Evolutionary conservation across 2,797 vertebrate genomes (phyloP).

Genomic region (Argya squamiceps): DNA sequence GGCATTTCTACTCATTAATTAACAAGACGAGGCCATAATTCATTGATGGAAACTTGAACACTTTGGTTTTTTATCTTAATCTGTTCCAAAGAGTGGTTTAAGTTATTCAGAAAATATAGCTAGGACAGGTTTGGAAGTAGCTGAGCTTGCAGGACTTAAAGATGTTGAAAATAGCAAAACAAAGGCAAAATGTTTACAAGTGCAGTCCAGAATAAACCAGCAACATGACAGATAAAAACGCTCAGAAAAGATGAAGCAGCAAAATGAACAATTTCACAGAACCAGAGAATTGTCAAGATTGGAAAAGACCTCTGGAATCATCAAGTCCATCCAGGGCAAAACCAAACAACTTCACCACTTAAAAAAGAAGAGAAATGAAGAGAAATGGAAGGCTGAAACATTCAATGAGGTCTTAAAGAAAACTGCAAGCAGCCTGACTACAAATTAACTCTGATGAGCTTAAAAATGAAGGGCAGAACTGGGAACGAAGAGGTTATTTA

Average conservation of each 20-base stretch:
- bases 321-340: background rate
- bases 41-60: background rate
- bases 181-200: background rate
- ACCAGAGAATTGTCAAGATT: background rate
- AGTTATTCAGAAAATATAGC: background rate
- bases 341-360: background rate
- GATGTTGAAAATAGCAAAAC: background rate
- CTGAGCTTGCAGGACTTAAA: background rate
- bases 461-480: slow-evolving; percentile 2
- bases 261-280: background rate
- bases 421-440: background rate
- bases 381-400: background rate
- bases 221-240: background rate
- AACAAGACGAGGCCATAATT: slow-evolving; percentile 10
- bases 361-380: background rate
- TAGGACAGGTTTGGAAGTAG: background rate
- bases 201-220: background rate
- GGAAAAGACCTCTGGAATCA: background rate
- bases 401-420: background rate
- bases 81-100: background rate
- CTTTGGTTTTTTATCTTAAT: background rate
- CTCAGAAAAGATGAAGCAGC: background rate
- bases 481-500: background rate
- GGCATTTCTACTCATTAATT: slow-evolving; percentile 23
- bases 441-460: background rate